Conservation (phyloP, 2,113 vertebrate genomes). For the Nerophis ophidion region DNA sequence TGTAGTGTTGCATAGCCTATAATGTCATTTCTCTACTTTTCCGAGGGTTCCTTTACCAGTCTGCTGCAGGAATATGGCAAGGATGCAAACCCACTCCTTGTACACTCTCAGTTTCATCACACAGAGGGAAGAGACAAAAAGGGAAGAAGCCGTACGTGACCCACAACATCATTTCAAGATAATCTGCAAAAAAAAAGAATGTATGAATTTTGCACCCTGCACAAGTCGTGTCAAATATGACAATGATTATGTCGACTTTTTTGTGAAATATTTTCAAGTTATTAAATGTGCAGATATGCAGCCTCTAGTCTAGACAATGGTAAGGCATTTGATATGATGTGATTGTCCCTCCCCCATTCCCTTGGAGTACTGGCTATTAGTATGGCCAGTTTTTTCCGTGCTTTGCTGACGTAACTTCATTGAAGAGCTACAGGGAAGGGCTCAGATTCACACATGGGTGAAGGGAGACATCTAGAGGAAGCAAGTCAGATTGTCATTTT, state of each 20-base stretch:
- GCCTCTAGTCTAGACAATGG: background rate
- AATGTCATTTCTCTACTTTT: too few relatives aligned
- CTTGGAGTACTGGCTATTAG: background rate
- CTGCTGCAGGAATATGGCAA: background rate
- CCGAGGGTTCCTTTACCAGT: background rate
- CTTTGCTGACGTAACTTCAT: constrained; percentile 18
- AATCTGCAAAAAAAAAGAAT: too few relatives aligned
- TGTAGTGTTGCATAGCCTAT: background rate
- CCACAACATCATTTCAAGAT: too few relatives aligned
- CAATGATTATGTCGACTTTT: background rate
- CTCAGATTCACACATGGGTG: constrained; percentile 7
- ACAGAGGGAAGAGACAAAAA: constrained; percentile 1
- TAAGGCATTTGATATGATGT: background rate
- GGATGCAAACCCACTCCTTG: background rate
- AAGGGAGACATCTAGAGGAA: constrained; percentile 56
- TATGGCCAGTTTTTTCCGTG: background rate
- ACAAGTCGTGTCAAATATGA: too few relatives aligned
- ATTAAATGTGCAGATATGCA: background rate
- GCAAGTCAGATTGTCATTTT: background rate
- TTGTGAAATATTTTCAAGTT: background rate
- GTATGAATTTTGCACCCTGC: too few relatives aligned
- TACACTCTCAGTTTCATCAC: constrained; percentile 20
- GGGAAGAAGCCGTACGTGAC: background rate
- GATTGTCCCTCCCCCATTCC: background rate
- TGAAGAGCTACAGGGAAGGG: constrained; percentile 3